Percentiles rank a stretch among this genome's conserved stretches.
Conservation (phyloP, 2,113 vertebrate genomes). For the Cephalopholis sonnerati region DNA sequence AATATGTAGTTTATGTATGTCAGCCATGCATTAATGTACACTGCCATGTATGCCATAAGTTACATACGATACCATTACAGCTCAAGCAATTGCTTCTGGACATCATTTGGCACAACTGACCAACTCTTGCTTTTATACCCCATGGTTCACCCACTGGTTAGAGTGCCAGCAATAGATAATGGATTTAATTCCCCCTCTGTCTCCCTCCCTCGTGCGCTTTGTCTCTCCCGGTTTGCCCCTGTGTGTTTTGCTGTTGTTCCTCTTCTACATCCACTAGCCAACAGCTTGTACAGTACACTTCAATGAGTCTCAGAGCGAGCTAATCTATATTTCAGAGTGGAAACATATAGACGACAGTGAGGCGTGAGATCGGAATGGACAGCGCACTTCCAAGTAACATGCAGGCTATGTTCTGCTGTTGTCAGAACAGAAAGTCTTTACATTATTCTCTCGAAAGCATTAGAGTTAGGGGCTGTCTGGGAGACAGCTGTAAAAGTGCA, state of each 20-base stretch:
- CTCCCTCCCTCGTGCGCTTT: slow-evolving; percentile 1
- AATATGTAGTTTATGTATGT: background rate
- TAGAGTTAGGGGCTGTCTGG: background rate
- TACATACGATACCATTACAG: slow-evolving; percentile 7
- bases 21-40: background rate
- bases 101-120: slow-evolving; percentile 42
- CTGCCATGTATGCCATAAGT: slow-evolving; percentile 3
- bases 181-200: background rate
- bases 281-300: slow-evolving; percentile 52
- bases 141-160: slow-evolving; percentile 37
- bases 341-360: slow-evolving; percentile 49
- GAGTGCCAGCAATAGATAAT: slow-evolving; percentile 16
- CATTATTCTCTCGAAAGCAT: background rate
- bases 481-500: background rate
- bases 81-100: slow-evolving; percentile 26
- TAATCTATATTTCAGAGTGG: slow-evolving; percentile 61
- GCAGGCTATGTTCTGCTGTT: slow-evolving; percentile 9
- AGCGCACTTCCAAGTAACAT: slow-evolving; percentile 43
- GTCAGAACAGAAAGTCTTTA: slow-evolving; percentile 18
- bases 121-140: slow-evolving; percentile 11
- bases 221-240: slow-evolving; percentile 19
- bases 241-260: slow-evolving; percentile 13
- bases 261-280: slow-evolving; percentile 31
- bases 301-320: slow-evolving; percentile 28
- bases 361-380: slow-evolving; percentile 63